Conservation (phyloP, 2,797 vertebrate species). For the Odontamblyopus rebecca region DNA sequence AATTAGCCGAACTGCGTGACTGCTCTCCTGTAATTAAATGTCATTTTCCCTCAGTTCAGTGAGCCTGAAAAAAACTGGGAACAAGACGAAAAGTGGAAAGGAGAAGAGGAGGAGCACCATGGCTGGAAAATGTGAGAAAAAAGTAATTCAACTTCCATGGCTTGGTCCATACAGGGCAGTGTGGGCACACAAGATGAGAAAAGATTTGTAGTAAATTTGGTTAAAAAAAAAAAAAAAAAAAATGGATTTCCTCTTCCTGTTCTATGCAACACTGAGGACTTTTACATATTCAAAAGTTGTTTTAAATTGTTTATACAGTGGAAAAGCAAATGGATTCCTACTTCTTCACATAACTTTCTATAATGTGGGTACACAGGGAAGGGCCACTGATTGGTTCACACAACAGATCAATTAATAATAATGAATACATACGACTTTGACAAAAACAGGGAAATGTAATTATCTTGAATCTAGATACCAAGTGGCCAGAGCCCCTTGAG, state of each 20-base stretch:
- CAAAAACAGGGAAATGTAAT: not conserved
- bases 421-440: too few relatives aligned
- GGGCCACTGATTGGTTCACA: too few relatives aligned
- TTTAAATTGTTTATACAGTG: too few relatives aligned
- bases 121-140: conserved; percentile 74
- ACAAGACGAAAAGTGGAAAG: conserved; percentile 26
- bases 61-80: conserved; percentile 74
- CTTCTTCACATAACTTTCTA: conserved; percentile 8
- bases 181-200: not conserved
- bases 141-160: conserved; percentile 70
- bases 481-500: too few relatives aligned
- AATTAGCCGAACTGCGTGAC: conserved; percentile 89
- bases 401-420: too few relatives aligned
- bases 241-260: not conserved
- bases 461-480: too few relatives aligned
- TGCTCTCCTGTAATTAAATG: conserved; percentile 94
- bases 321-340: too few relatives aligned
- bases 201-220: not conserved
- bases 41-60: conserved; percentile 87
- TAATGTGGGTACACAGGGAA: conserved; percentile 7
- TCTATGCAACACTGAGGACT: not conserved
- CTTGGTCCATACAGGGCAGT: conserved; percentile 13
- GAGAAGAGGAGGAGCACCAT: conserved; percentile 28
- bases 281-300: too few relatives aligned
- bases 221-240: too few relatives aligned